Conservation (phyloP, 2,888 invertebrate genomes). For the Odontocerum albicorne region DNA sequence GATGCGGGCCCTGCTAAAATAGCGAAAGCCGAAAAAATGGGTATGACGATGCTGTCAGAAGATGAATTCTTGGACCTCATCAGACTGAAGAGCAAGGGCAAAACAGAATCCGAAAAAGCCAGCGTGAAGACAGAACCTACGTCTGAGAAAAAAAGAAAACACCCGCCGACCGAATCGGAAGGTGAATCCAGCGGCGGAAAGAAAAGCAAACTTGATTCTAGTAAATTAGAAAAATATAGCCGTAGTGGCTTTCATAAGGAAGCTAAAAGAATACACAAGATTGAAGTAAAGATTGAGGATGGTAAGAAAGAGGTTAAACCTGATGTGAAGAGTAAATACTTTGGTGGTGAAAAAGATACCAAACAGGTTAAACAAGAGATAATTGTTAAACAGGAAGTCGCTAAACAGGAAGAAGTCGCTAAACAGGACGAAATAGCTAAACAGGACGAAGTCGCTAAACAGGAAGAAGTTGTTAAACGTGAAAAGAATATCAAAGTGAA, state of each 20-base stretch:
- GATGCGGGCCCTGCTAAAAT: conserved; percentile 86
- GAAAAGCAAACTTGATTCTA: background rate
- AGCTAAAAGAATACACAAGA: background rate
- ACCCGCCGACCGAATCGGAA: conserved; percentile 3
- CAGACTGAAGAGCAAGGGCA: conserved; percentile 47
- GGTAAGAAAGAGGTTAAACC: conserved; percentile 4
- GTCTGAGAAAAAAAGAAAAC: conserved; percentile 5
- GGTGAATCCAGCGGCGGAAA: background rate
- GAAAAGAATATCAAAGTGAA: too few relatives aligned
- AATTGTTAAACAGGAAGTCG: background rate
- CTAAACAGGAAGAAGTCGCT: too few relatives aligned
- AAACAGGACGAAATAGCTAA: too few relatives aligned
- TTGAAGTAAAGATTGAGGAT: conserved; percentile 4
- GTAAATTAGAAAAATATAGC: too few relatives aligned
- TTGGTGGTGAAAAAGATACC: background rate
- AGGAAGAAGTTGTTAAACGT: too few relatives aligned
- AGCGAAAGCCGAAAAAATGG: conserved; percentile 70
- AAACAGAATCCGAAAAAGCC: background rate
- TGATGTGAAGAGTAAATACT: background rate
- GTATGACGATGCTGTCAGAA: conserved; percentile 75
- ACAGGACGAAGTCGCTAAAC: too few relatives aligned
- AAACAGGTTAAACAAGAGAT: background rate
- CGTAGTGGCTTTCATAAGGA: background rate
- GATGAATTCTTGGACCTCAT: conserved; percentile 83
- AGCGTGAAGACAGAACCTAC: conserved; percentile 12